Base-by-base conservation (phyloP, 2,888 invertebrate genomes). In the Dolomedes plantarius region DNA sequence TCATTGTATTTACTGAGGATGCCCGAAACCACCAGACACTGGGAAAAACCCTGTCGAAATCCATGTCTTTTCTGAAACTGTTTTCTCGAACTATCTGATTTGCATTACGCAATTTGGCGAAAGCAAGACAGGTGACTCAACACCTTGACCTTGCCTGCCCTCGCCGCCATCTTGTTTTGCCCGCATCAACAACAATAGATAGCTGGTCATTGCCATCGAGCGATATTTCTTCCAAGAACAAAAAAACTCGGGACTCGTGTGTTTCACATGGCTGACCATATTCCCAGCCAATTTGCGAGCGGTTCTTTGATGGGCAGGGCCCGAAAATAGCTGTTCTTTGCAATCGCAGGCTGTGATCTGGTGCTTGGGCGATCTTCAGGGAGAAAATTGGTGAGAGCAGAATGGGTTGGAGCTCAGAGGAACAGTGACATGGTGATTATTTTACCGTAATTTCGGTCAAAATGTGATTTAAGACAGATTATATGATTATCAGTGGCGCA, bases 141-240 rank as follows among this genome's bases (percentile, higher is more conserved):
- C 56, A 62, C 77, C 77, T 77, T 77, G 77, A 77, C 77, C 69
- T 50, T 69, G 5, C 6, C 19, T 32, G 50, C 29, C 75, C 39
- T 65, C 41, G 56, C 29, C 65, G 16, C 16, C 29, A 65, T 31
- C 65, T 65, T 65, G 31, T 16, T n/a, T 29, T 31, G 29, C 31
- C 65, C 65, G 65, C 65, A 65, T 31, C 65, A 1, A 56, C 71
- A 56, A 78, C 78, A 78, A 78, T 78, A 64, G 64, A 71, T 29
- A 16, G 28, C 36, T 78, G 78, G 78, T 78, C 78, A 78, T 71
- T 78, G 78, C 36, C 78, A 41, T 78, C 64, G 9, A 32, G 23
- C 46, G 46, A 50, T 23, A 78, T 78, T 78, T 71, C 56, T 62
- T 16, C 65, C 27, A 75, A 75, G 65, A 75, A 65, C 41, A 28